phyloP scores from a whole-genome alignment of 2,797 vertebrate genomes.

The Tangara arthus region DNA sequence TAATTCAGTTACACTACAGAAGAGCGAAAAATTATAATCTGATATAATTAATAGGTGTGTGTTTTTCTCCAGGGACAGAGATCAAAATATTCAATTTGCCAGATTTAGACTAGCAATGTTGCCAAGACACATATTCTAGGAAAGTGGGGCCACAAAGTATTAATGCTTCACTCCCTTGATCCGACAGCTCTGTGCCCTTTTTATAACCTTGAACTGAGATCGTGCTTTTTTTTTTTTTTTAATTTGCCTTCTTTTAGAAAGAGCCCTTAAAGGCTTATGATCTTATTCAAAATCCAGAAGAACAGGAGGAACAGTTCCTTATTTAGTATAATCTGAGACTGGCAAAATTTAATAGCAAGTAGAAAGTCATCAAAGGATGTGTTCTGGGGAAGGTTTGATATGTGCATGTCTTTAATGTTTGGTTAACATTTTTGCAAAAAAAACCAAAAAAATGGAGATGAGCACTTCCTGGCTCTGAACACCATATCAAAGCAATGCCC shows the following conservation, averaged over 20 bases:
- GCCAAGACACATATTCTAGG: background rate
- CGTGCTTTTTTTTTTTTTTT: background rate
- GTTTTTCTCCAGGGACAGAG: background rate
- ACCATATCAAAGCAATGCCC: rapidly evolving
- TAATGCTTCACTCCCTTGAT: background rate
- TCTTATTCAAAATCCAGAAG: background rate
- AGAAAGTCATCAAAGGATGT: background rate
- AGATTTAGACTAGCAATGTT: background rate
- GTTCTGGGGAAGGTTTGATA: background rate
- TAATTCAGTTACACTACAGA: background rate
- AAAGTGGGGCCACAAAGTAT: background rate
- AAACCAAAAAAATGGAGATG: background rate
- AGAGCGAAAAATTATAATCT: constrained; percentile 25
- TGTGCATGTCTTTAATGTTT: background rate
- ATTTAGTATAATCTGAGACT: background rate
- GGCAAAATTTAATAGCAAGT: background rate
- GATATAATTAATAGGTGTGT: background rate
- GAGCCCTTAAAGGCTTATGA: background rate
- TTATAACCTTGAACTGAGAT: background rate
- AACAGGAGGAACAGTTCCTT: background rate
- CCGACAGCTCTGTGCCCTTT: background rate
- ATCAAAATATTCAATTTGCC: constrained; percentile 19
- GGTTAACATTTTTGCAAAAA: background rate
- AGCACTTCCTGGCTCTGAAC: background rate
- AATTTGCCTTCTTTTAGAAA: background rate